These are phyloP conservation scores for Ciconia stormi DNA, from an alignment of 2,113 vertebrate genomes.

Conservation along the genomic window DNA sequence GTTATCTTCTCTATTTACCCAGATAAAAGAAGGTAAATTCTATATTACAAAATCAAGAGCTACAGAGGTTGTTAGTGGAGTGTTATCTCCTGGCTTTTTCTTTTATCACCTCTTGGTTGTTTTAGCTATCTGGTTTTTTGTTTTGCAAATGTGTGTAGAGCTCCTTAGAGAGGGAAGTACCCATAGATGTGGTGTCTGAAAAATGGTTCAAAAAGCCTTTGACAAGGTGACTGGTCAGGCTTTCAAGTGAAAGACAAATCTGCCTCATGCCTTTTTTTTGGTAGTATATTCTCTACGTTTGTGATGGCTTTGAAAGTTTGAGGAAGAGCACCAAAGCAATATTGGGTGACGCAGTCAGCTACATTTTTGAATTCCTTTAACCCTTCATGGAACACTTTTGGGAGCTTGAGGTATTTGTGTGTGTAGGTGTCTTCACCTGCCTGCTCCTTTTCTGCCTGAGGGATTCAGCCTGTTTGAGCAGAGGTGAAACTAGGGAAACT, in stretches of 20 bases:
- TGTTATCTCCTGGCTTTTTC: not conserved
- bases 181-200: not conserved
- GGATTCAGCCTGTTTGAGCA: not conserved
- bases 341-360: rapidly evolving
- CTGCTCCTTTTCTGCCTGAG: not conserved
- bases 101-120: not conserved
- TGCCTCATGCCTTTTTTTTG: not conserved
- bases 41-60: slow-evolving; percentile 26
- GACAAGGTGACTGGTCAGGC: not conserved
- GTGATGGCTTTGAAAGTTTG: not conserved
- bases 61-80: not conserved
- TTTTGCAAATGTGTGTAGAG: not conserved
- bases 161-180: not conserved
- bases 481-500: not conserved
- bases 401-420: not conserved
- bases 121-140: slow-evolving; percentile 21
- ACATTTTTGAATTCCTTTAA: not conserved
- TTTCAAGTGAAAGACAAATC: not conserved
- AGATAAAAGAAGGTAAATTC: slow-evolving; percentile 49
- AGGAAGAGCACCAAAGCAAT: not conserved
- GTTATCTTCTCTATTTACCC: slow-evolving; percentile 33
- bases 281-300: not conserved
- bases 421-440: not conserved
- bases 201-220: not conserved
- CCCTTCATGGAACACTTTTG: not conserved